A percentile compares a stretch with the other conserved stretches of the same genome.
Conservation (phyloP, 2,888 invertebrate species). For the Protula sp. region DNA sequence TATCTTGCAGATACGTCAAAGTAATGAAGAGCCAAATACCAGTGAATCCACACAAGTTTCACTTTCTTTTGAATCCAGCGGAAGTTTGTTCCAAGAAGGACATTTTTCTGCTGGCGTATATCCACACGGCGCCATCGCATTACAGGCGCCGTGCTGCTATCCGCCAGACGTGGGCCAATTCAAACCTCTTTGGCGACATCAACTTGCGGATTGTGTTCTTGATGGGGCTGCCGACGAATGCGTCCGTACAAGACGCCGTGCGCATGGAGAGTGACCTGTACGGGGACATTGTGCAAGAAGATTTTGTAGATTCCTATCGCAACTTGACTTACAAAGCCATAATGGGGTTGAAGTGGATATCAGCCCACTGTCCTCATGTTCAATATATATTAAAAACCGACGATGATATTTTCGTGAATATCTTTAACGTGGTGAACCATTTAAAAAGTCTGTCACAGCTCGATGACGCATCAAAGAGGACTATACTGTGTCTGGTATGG, state of each 20-base stretch:
- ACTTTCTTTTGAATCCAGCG: constrained; percentile 32
- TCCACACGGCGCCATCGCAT: constrained; percentile 47
- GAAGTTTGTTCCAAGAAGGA: constrained; percentile 24
- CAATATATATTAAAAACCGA: constrained; percentile 53
- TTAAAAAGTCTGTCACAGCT: background rate
- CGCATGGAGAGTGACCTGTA: constrained; percentile 40
- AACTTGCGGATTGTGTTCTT: constrained; percentile 44
- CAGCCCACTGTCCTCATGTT: constrained; percentile 43
- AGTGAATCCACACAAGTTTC: constrained; percentile 37
- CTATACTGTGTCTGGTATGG: constrained; percentile 52
- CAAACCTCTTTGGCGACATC: constrained; percentile 25
- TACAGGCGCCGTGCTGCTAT: constrained; percentile 40
- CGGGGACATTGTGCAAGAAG: constrained; percentile 49
- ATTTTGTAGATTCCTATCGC: constrained; percentile 53
- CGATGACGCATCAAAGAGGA: constrained; percentile 4
- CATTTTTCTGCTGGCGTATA: constrained; percentile 35
- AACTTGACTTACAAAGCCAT: constrained; percentile 56
- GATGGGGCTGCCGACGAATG: constrained; percentile 35
- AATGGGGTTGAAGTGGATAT: constrained; percentile 53
- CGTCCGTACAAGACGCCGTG: constrained; percentile 30
- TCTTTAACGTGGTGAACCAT: constrained; percentile 51
- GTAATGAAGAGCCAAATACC: constrained; percentile 10
- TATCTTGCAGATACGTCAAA: constrained; percentile 7
- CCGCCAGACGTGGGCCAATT: constrained; percentile 48
- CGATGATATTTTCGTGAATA: constrained; percentile 55